Evolutionary conservation across 1,140 invertebrate species (phyloP), one percentile per base, ranked within the genome.

Genomic region (Atopsyche davidsoni): DNA sequence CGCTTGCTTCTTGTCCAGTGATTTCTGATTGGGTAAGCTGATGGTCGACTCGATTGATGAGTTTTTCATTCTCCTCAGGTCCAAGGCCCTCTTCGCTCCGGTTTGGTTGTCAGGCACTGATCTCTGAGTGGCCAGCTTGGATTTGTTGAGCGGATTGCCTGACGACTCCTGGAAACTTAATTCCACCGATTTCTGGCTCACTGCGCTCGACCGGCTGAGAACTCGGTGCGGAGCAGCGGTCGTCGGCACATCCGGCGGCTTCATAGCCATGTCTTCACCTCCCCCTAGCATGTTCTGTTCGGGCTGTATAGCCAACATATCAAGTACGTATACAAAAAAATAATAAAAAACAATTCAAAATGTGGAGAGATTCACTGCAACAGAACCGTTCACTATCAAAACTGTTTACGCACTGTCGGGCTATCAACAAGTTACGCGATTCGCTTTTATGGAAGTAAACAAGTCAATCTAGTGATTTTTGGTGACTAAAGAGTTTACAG

Each of bases 121-220:
- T 23, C 72, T 53, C 11, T 64, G 64, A 1, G 70, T 70, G 4
- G 72, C 69, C 17, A 74, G 52, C 49, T 69, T 70, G 0, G 72
- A 74, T 36, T 70, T 62, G 53, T 74, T 68, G 42, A 73, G 43
- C 2, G 72, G 72, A 51, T 72, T 70, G 46, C 64, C 66, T 42
- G 62, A 62, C 39, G 69, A 69, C 14, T 65, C 64, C 21, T 66
- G 62, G 23, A 72, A 66, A 50, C 61, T 58, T 32, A 77, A 67
- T 53, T 78, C 77, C 19, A 79, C 71, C 31, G 76, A 76, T 39
- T 76, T 74, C 53, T 79, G 77, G 47, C 77, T 79, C 38, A 79
- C 71, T 7, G 77, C 77, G 41, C 75, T 77, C 10, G 72, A 72
- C 9, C 72, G 55, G n/a, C 65, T 69, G 13, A 70, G 51, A 11